A percentile compares a stretch with the other conserved stretches of the same genome.
These are phyloP conservation scores for Drosophila picticornis DNA, from an alignment of 2,888 invertebrate species.

Conservation along the genomic window DNA sequence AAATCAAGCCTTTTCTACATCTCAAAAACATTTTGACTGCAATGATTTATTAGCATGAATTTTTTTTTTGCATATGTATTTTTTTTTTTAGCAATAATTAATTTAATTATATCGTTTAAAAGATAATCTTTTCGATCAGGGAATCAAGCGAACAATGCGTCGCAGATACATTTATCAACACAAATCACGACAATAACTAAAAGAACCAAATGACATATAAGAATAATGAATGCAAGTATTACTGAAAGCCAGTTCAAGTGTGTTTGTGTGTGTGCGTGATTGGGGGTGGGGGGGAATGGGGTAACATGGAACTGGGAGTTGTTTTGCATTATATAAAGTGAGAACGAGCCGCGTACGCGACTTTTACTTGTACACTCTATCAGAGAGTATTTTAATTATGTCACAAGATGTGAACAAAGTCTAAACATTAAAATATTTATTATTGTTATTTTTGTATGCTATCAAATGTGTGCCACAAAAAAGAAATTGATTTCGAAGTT, in stretches of 20 bases:
- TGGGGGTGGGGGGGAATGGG: neutral
- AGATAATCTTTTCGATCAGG: slow-evolving; percentile 2
- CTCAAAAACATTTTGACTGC: neutral
- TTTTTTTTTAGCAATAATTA: slow-evolving; percentile 23
- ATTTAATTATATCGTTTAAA: slow-evolving; percentile 34
- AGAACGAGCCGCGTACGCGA: slow-evolving; percentile 20
- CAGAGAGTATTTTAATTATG: neutral
- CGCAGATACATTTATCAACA: slow-evolving; percentile 12
- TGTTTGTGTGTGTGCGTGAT: neutral
- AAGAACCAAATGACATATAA: slow-evolving; percentile 21
- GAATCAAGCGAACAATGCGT: slow-evolving; percentile 17
- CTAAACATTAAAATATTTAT: neutral
- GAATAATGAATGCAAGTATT: neutral
- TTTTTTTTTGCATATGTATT: slow-evolving; percentile 6
- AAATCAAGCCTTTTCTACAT: slow-evolving; percentile 14
- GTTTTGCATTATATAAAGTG: slow-evolving; percentile 23
- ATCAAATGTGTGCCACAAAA: neutral
- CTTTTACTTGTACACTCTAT: slow-evolving; percentile 27
- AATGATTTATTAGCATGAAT: slow-evolving; percentile 25
- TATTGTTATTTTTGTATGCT: neutral
- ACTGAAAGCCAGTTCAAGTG: neutral
- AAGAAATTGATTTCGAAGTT: neutral
- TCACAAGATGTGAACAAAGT: neutral
- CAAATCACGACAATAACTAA: slow-evolving; percentile 29
- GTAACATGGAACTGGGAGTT: slow-evolving; percentile 9